Conservation (phyloP, 2,113 vertebrate species). For the Marcusenius ussheri region DNA sequence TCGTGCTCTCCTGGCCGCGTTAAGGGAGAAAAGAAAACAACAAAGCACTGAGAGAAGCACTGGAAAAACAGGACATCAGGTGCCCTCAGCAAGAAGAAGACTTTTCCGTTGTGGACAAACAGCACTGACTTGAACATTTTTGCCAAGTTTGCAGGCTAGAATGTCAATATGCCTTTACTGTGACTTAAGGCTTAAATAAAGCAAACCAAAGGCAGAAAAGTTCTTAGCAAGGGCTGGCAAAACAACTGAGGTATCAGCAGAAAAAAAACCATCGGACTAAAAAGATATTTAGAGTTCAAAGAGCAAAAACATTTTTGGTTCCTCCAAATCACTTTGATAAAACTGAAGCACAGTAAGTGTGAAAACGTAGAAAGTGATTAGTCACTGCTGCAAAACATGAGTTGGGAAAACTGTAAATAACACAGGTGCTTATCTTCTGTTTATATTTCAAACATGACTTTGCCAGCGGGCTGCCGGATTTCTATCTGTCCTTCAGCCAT, state of each 20-base stretch:
- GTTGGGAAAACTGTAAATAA: not conserved
- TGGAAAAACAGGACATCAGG: not conserved
- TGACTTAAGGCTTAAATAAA: not conserved
- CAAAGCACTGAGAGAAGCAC: not conserved
- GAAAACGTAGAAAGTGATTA: not conserved
- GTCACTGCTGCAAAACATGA: not conserved
- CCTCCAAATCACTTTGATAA: not conserved
- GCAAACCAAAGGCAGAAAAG: not conserved
- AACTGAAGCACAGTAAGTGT: not conserved
- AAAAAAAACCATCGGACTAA: not conserved
- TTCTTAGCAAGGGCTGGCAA: not conserved
- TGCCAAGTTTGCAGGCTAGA: not conserved
- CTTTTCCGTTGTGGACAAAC: not conserved
- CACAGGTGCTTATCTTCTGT: not conserved
- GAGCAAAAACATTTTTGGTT: not conserved
- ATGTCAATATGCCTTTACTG: not conserved
- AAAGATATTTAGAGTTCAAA: not conserved
- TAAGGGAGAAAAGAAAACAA: not conserved
- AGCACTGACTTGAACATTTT: not conserved
- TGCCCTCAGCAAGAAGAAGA: not conserved
- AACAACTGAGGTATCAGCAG: not conserved
- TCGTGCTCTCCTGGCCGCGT: constrained; percentile 64
- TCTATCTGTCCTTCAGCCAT: not conserved
- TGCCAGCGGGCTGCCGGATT: not conserved
- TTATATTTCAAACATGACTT: not conserved